Conservation (phyloP, 2,888 invertebrate genomes). For the Drosophila prolongata region DNA sequence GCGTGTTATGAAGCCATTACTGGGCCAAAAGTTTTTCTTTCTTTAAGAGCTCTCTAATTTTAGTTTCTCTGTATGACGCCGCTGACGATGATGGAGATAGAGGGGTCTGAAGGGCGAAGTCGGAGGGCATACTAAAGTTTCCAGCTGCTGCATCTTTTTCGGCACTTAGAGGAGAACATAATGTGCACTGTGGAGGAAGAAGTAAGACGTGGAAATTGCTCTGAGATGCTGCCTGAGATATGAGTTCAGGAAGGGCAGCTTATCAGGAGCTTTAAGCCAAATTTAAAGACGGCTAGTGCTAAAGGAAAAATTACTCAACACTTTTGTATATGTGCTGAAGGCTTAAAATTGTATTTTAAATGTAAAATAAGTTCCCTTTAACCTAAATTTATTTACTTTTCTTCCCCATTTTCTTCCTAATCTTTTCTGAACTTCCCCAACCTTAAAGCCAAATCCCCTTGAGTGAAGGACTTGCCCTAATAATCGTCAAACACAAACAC, state of each 20-base stretch:
- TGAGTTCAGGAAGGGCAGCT: slow-evolving; percentile 27
- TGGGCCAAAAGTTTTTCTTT: slow-evolving; percentile 58
- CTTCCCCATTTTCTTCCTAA: background rate
- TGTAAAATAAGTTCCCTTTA: background rate
- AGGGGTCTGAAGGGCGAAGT: background rate
- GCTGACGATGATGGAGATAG: slow-evolving; percentile 35
- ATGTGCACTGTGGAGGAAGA: slow-evolving; percentile 25
- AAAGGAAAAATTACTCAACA: background rate
- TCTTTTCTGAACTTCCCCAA: background rate
- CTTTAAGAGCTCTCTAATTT: slow-evolving; percentile 67
- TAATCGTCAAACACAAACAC: slow-evolving; percentile 22
- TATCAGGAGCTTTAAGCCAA: slow-evolving; percentile 1
- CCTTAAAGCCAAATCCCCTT: slow-evolving; percentile 5
- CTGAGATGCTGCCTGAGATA: slow-evolving; percentile 33
- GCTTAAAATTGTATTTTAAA: background rate
- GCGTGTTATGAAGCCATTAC: slow-evolving; percentile 78
- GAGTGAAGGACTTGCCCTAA: slow-evolving; percentile 7
- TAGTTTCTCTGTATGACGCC: slow-evolving; percentile 36
- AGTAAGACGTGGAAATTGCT: slow-evolving; percentile 35
- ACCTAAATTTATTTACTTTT: background rate
- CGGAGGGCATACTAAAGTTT: slow-evolving; percentile 19
- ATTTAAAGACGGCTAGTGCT: background rate
- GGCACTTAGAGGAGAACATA: slow-evolving; percentile 40
- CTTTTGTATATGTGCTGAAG: too few species aligned
- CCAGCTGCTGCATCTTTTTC: slow-evolving; percentile 46